Conservation (phyloP, 2,888 invertebrate genomes). For the Philaethria dido region DNA sequence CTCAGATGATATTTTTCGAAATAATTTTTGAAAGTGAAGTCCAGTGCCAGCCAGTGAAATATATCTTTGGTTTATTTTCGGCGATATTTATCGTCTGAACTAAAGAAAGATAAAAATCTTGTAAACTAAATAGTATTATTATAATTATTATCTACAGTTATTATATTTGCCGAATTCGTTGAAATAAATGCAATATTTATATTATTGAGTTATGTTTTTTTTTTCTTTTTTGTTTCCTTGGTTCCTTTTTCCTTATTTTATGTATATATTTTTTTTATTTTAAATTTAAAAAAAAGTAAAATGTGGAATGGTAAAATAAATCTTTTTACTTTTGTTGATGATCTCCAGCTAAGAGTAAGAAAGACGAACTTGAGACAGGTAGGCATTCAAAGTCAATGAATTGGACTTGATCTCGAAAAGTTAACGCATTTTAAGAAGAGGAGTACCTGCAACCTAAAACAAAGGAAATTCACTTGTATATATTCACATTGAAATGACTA, state of each 20-base stretch:
- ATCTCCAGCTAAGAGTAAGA: conserved; percentile 48
- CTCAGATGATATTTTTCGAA: conserved; percentile 71
- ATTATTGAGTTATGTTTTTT: conserved; percentile 82
- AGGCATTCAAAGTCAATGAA: conserved; percentile 57
- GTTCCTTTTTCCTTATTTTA: conserved; percentile 73
- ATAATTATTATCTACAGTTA: conserved; percentile 82
- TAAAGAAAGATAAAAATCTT: conserved; percentile 73
- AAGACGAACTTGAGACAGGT: conserved; percentile 60
- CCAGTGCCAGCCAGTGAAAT: conserved; percentile 78
- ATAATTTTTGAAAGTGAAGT: conserved; percentile 72
- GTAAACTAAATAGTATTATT: conserved; percentile 83
- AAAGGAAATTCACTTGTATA: conserved; percentile 57
- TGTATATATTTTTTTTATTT: conserved; percentile 54
- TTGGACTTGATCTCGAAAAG: conserved; percentile 51
- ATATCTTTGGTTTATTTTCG: conserved; percentile 58
- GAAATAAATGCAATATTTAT: conserved; percentile 85
- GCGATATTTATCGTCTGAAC: conserved; percentile 50
- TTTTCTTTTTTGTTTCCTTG: conserved; percentile 71
- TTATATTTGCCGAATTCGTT: conserved; percentile 83
- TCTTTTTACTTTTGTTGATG: conserved; percentile 38
- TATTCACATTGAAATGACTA: conserved; percentile 33
- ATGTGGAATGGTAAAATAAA: conserved; percentile 30
- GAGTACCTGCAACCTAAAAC: conserved; percentile 69
- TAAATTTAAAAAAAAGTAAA: conserved; percentile 27
- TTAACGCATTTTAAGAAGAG: conserved; percentile 35